Percentiles rank a stretch among this genome's conserved stretches.
Conservation (phyloP, 2,113 vertebrate genomes). For the Eulacestoma nigropectus region DNA sequence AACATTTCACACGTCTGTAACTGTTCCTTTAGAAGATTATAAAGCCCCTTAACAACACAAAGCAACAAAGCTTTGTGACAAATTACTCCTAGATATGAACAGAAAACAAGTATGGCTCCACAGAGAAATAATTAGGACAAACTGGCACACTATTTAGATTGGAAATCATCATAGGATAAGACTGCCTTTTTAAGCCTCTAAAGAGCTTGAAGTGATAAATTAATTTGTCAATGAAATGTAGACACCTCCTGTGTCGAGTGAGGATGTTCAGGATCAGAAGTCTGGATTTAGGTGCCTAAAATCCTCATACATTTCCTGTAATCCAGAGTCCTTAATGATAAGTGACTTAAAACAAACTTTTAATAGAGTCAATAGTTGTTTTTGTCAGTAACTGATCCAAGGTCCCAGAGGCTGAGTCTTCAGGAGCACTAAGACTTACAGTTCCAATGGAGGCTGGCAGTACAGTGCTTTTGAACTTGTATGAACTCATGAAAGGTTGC, state of each 20-base stretch:
- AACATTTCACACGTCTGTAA: neutral
- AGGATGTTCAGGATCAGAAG: conserved; percentile 25
- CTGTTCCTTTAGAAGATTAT: neutral
- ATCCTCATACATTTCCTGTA: neutral
- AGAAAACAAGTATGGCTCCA: neutral
- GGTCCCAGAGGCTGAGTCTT: neutral
- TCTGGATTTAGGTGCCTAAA: neutral
- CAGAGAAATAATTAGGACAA: conserved; percentile 25
- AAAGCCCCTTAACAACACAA: neutral
- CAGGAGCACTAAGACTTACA: neutral
- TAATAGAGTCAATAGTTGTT: neutral
- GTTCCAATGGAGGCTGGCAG: neutral
- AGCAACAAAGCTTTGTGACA: neutral
- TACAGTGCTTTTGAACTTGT: neutral
- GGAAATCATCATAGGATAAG: neutral
- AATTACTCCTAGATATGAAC: neutral
- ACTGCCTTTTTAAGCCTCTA: neutral
- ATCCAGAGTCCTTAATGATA: neutral
- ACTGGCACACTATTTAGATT: neutral
- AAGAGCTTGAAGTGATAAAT: conserved; percentile 24
- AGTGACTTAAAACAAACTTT: neutral
- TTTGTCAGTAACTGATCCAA: neutral
- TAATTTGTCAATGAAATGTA: neutral
- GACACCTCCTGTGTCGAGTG: neutral
- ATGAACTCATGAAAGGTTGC: neutral